phyloP scores from a whole-genome alignment of 2,888 invertebrate species.

The Cataglyphis altisquamis region DNA sequence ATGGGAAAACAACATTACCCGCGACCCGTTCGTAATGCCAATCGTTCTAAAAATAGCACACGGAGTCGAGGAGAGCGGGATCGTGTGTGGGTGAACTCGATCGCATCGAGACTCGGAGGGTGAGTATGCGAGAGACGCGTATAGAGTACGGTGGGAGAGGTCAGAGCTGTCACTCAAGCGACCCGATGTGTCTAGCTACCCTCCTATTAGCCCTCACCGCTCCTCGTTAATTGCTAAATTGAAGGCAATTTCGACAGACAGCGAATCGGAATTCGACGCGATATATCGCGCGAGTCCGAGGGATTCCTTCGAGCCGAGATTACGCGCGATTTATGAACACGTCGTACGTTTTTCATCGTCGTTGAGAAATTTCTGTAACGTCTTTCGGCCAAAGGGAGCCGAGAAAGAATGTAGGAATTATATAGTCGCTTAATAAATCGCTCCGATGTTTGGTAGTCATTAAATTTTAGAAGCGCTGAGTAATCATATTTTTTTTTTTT shows the following conservation, averaged over 20 bases:
- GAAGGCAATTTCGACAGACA: constrained; percentile 84
- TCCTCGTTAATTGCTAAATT: constrained; percentile 85
- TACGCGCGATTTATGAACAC: constrained; percentile 79
- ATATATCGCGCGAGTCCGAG: constrained; percentile 70
- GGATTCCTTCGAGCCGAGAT: constrained; percentile 67
- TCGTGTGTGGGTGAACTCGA: constrained; percentile 73
- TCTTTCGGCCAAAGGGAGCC: not conserved
- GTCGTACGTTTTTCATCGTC: constrained; percentile 61
- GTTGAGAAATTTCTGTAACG: constrained; percentile 54
- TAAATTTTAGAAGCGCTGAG: not conserved
- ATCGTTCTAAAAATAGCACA: constrained; percentile 52
- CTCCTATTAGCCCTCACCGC: constrained; percentile 84
- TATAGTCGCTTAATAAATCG: constrained; percentile 27
- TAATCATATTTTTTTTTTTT: not conserved
- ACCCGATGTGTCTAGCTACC: constrained; percentile 84
- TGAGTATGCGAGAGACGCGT: constrained; percentile 61
- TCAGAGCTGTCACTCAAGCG: constrained; percentile 85
- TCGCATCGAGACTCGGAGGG: constrained; percentile 70
- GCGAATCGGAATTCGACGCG: constrained; percentile 80
- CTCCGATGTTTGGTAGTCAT: not conserved
- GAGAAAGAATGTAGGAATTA: not conserved
- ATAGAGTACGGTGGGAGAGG: constrained; percentile 81
- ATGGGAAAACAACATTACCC: constrained; percentile 48
- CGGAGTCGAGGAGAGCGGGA: constrained; percentile 52
- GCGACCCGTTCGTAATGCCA: constrained; percentile 45